Evolutionary conservation across 1,140 invertebrate species (phyloP).

Genomic region (Penaeus chinensis): DNA sequence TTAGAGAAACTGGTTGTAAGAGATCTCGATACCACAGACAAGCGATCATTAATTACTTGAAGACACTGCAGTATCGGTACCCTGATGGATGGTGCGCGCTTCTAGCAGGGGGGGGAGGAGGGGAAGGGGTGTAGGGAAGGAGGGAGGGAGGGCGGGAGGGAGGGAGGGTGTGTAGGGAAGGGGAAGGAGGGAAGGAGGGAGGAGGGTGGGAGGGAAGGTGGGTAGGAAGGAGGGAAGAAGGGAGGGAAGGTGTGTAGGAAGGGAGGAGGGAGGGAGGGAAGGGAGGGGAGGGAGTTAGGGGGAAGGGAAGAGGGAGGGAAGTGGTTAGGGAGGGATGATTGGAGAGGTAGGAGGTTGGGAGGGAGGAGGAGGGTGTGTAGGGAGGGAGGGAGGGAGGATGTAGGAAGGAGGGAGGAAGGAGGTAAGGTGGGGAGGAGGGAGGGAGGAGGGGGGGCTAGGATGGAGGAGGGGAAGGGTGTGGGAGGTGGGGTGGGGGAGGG

Average conservation of each 20-base stretch:
- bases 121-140: too few relatives aligned
- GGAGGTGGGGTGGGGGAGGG: background rate
- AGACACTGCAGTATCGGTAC: background rate
- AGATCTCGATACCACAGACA: constrained; percentile 17
- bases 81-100: too few relatives aligned
- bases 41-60: constrained; percentile 39
- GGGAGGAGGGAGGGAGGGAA: background rate
- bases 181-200: too few relatives aligned
- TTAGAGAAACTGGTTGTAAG: constrained; percentile 40
- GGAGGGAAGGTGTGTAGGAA: too few relatives aligned
- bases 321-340: too few relatives aligned
- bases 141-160: too few relatives aligned
- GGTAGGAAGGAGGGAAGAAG: background rate
- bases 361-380: background rate
- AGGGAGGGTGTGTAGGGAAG: too few relatives aligned
- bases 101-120: too few relatives aligned
- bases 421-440: background rate
- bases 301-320: background rate
- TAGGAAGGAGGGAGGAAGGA: background rate
- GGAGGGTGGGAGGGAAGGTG: too few relatives aligned
- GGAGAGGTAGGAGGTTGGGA: background rate
- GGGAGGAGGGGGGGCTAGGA: background rate
- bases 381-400: background rate
- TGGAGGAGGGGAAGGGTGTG: background rate
- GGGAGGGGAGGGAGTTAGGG: background rate